These are phyloP conservation scores for Phycodurus eques DNA, from an alignment of 2,113 vertebrate genomes.

Conservation along the genomic window DNA sequence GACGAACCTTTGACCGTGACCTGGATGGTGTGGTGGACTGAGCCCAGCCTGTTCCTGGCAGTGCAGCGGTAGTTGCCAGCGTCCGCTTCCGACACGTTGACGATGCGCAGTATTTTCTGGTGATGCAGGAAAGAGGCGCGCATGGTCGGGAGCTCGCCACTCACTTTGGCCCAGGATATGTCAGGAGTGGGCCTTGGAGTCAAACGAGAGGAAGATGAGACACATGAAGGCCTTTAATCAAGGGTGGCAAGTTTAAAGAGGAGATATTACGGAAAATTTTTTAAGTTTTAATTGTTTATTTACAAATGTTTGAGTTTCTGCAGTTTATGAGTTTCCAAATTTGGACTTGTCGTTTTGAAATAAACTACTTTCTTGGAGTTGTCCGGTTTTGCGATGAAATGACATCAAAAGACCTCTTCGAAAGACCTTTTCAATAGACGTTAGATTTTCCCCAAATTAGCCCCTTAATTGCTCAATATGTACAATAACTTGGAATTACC, in stretches of 20 bases:
- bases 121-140: conserved; percentile 83
- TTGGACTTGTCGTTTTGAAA: background rate
- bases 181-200: conserved; percentile 84
- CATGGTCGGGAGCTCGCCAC: conserved; percentile 79
- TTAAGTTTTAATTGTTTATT: too few species aligned
- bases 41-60: conserved; percentile 80
- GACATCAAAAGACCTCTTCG: too few species aligned
- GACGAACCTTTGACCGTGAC: conserved; percentile 87
- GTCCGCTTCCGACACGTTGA: conserved; percentile 85
- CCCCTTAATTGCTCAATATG: background rate
- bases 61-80: conserved; percentile 90
- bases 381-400: too few species aligned
- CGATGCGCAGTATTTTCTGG: conserved; percentile 87
- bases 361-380: background rate
- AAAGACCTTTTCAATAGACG: too few species aligned
- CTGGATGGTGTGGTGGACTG: conserved; percentile 80
- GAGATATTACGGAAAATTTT: too few species aligned
- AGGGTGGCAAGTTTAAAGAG: too few species aligned
- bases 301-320: background rate
- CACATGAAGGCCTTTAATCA: background rate
- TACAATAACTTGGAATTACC: background rate
- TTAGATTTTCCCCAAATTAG: background rate
- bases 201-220: background rate
- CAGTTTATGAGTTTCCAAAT: background rate
- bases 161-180: conserved; percentile 88